Base-by-base conservation (phyloP, 30 jellyfish, hydroid and myxozoan species). In the Mastigias papua region DNA sequence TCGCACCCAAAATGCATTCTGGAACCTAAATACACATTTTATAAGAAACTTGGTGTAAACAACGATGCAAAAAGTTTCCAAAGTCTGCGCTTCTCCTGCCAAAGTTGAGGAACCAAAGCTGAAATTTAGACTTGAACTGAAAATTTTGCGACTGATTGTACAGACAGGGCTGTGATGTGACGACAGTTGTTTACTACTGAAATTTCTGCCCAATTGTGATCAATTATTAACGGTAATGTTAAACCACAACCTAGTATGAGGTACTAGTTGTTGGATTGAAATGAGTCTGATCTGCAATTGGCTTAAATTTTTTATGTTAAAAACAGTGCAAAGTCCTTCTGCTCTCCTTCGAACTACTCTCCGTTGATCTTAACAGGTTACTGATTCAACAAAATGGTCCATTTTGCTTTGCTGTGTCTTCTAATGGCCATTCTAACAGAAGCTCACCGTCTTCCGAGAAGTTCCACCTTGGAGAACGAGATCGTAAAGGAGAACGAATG, bases 201-300 rank as follows among this genome's bases (percentile, higher is more conserved):
- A 1, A 27, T 63, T 27, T 63, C 23, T 8, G 19, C 37, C 42
- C 23, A n/a, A 63, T 8, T 63, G 19, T 0, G 74, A 63, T 25
- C 5, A n/a, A 63, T 63, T 63, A 63, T 63, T 23, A 10, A 63
- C 23, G 37, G 2, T 13, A 1, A 17, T 25, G 64, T 57, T 32
- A 29, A 49, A 62, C 87, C 87, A 32, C 87, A 76, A 63, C 87
- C 27, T 77, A 37, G 31, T 54, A 76, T 51, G 87, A 63, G 87
- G 87, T 34, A 28, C 61, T 10, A 16, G 25, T 25, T 5, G 2
- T 21, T 19, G 2, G 7, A 54, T 54, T 54, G 25, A 54, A 54
- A 19, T 16, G 9, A 11, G 2, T 19, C 67, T 54, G 27, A 54
- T 54, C 17, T 54, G 23, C 27, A 16, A 6, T 19, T 54, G 26